Evolutionary conservation across 1,140 invertebrate species (phyloP), one percentile per base, ranked within the genome.

Genomic region (Brachionus asplanchnoidis): DNA sequence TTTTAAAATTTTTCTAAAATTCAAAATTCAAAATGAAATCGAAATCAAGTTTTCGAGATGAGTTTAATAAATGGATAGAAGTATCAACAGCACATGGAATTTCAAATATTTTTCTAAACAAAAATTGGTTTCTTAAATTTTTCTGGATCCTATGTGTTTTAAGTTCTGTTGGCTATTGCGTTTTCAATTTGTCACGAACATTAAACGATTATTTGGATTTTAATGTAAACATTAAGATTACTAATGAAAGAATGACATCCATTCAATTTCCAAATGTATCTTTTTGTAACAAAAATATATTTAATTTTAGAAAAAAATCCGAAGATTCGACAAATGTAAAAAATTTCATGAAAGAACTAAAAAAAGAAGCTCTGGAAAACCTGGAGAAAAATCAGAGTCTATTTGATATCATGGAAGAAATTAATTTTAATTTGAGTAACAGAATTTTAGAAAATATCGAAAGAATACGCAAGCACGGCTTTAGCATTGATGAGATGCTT

Each of bases 221-320:
- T 77, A 28, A 77, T 14, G 32, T 36, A 26, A 50, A 77, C 42
- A 77, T 44, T 26, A 44, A 77, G 50, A 50, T 77, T 12, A 77
- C 11, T 7, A 26, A 14, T 50, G 6, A 77, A 4, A 77, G 73
- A 77, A 20, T 50, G 40, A 23, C 42, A 6, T 23, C 26, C 12
- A 77, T 77, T 5, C 17, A 77, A 50, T 77, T 77, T 50, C 73
- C 73, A 32, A 32, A 11, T n/a, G 73, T 77, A 1, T 46, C 73
- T 3, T 77, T 77, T 77, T 77, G 73, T 77, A 73, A 73, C 17
- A 73, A 42, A 73, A 40, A 40, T 73, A 14, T n/a, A 5, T 40
- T 42, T 3, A 42, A 73, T 11, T 11, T 42, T 12, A 73, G 23
- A 36, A 44, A 73, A 36, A 36, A 6, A 5, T 32, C 28, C 6